Base-by-base conservation (phyloP, 2,888 invertebrate genomes). In the Nycteola revayana region DNA sequence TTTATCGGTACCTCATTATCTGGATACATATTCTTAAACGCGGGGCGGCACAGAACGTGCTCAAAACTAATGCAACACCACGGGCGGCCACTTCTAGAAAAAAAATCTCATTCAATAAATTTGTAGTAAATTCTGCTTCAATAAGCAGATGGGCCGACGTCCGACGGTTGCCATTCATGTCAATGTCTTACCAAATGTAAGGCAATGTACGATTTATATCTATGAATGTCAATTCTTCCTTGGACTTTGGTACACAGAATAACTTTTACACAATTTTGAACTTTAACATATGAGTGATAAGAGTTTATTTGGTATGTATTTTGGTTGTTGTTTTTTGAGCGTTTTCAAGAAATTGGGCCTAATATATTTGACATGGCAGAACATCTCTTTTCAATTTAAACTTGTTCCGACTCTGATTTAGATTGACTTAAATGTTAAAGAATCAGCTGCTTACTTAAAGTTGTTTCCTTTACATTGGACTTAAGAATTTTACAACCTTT, bases 1-100 rank as follows among this genome's bases (percentile, higher is more conserved):
- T n/a, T n/a, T n/a, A n/a, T n/a, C n/a, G n/a, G n/a, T n/a, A n/a
- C n/a, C n/a, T n/a, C n/a, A n/a, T n/a, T n/a, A n/a, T n/a, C 14
- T 14, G 5, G 5, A 14, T 14, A 14, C 14, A 3, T 14, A 14
- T 14, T 34, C 27, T 23, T 28, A 38, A 34, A 29, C 32, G 20
- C 50, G 48, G 36, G 49, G 51, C 48, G 41, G 33, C 25, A 11
- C 26, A 27, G 30, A 28, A 7, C 27, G 25, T 36, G 25, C 31
- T 44, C 23, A 23, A 29, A 38, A 42, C 18, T 25, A 43, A 46
- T 35, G 10, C 10, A 35, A 14, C 32, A 5, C 54, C 49, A 58
- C 52, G 46, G 39, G 57, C 33, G 51, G 47, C 65, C 57, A 59
- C 57, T 62, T 48, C 24, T 44, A 50, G 36, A 29, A 48, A 53